Evolutionary conservation across 2,888 invertebrate species (phyloP), one percentile per base, ranked within the genome.

Genomic region (Dugesia japonica): DNA sequence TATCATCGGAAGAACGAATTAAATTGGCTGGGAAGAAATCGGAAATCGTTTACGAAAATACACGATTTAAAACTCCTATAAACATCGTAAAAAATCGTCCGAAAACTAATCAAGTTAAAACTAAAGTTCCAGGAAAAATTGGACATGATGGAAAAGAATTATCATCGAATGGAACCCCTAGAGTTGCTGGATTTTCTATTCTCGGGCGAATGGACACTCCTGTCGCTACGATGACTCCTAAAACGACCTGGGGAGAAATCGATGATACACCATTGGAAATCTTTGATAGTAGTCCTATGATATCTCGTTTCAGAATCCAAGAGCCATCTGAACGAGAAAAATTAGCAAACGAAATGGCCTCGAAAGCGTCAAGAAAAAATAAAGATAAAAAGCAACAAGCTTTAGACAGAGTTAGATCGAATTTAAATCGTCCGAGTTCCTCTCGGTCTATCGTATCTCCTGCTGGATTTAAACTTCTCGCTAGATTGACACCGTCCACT

Each of bases 111-210:
- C 56, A 56, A 56, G 17, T 7, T 23, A 56, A 56, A 56, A n/a
- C 56, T n/a, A 56, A 56, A 56, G 23, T 56, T 23, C 56, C 56
- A 1, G 56, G 56, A 4, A 56, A 56, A 56, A 56, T 56, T n/a
- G 56, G 56, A 9, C 56, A 56, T n/a, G 56, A 56, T 56, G 56
- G 56, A 1, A 56, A 56, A 56, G 56, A 56, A 56, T n/a, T 56
- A 1, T 4, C 4, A 13, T 56, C 56, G n/a, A 56, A 23, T 56
- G 56, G 56, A 9, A 56, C 56, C 4, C 56, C 56, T 4, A n/a
- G 56, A 20, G 23, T 56, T n/a, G 23, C 20, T n/a, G 56, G 56
- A 20, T 56, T 56, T 23, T 13, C 56, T n/a, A 56, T 56, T 20
- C 56, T 56, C n/a, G 56, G 20, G 1, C 4, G 56, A 7, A 56